Base-by-base conservation (phyloP, 2,888 invertebrate genomes). In the Pandemis cinnamomeana region DNA sequence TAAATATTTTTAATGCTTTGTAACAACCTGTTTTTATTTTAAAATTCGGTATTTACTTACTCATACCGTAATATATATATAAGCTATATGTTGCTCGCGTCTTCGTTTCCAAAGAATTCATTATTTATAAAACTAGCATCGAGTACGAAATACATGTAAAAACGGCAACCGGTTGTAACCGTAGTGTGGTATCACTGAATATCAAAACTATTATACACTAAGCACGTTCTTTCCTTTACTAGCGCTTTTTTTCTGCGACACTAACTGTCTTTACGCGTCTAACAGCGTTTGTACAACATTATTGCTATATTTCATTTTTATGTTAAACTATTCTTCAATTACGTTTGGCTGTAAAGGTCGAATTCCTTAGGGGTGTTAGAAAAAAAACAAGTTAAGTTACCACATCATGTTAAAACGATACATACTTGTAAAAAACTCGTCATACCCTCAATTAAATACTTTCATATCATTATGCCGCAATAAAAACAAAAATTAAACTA, bases 111-210 rank as follows among this genome's bases (percentile, higher is more conserved):
- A 36, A 36, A 36, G 27, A 36, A 36, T 36, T 20, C 0, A 20
- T 20, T 20, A 20, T 20, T 20, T 20, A 20, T 20, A 20, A 20
- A 20, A 20, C 20, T 20, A 20, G 82, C 83, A 81, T 80, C 41
- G 66, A 61, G 76, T 76, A 76, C 46, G 74, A 74, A 76, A 74
- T 69, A 76, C 71, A 69, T 61, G 66, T 74, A 74, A 71, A 76
- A 76, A 67, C 72, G 72, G 42, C 71, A 15, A 53, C 53, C 51
- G 62, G 20, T 11, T 46, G 46, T 41, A 58, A 27, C 61, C 58
- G 51, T 66, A 66, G 41, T 48, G 36, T 36, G 66, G 53, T 67
- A 36, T 20, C 20, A 20, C 20, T 20, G 0, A 20, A 20, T 20
- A 0, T 20, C 20, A 20, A 20, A 20, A 20, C 20, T 20, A 20